These are phyloP conservation scores for Eupithecia tripunctaria DNA, from an alignment of 2,888 invertebrate species.

Conservation along the genomic window DNA sequence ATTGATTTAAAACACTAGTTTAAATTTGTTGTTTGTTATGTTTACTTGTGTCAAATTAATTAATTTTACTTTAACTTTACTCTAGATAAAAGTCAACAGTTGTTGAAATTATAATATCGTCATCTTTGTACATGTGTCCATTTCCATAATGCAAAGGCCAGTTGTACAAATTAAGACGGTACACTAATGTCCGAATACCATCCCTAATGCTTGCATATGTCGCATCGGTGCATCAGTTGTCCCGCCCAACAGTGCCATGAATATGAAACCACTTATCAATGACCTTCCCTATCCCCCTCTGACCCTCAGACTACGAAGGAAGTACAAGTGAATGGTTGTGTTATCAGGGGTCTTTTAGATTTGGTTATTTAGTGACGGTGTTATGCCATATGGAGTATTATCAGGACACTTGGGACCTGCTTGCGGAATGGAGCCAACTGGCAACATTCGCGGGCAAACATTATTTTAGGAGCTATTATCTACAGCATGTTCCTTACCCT, in stretches of 20 bases:
- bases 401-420: conserved; percentile 79
- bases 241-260: conserved; percentile 73
- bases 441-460: conserved; percentile 68
- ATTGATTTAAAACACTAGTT: too few relatives aligned
- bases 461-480: conserved; percentile 54
- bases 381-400: conserved; percentile 83
- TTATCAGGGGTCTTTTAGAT: conserved; percentile 51
- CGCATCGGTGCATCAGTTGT: conserved; percentile 71
- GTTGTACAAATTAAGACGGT: conserved; percentile 73
- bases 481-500: conserved; percentile 43
- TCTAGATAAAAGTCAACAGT: neutral
- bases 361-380: conserved; percentile 72
- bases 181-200: conserved; percentile 71
- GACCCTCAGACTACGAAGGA: neutral
- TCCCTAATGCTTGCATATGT: conserved; percentile 83
- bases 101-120: neutral
- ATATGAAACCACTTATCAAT: conserved; percentile 60
- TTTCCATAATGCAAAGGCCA: conserved; percentile 51
- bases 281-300: conserved; percentile 49
- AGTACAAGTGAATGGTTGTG: conserved; percentile 19
- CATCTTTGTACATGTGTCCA: neutral
- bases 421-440: conserved; percentile 77
- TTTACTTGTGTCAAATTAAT: too few relatives aligned
- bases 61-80: too few relatives aligned
- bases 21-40: too few relatives aligned